phyloP scores from a whole-genome alignment of 2,797 vertebrate genomes.

The Leptoclinus maculatus region DNA sequence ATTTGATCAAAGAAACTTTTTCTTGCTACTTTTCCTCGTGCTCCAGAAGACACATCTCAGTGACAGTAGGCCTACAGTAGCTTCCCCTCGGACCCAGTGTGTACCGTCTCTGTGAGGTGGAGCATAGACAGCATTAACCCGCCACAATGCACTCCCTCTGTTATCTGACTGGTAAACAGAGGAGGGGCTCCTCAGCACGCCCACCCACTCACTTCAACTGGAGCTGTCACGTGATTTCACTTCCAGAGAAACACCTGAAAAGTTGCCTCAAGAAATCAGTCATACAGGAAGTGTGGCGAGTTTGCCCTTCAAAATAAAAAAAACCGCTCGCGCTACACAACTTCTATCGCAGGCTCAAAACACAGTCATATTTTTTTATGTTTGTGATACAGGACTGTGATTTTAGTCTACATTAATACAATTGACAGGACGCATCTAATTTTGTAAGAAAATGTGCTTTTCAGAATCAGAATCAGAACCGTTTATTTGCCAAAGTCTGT shows the following conservation, averaged over 20 bases:
- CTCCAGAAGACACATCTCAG: not conserved
- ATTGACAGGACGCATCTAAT: not conserved
- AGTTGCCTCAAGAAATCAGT: not conserved
- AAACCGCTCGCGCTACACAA: not conserved
- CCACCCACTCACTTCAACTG: slow-evolving; percentile 12
- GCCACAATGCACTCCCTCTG: not conserved
- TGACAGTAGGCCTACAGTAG: not conserved
- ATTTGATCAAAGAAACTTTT: not conserved
- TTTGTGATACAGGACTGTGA: too few species aligned
- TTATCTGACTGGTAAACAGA: not conserved
- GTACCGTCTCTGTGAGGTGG: not conserved
- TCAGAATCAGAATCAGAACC: too few species aligned
- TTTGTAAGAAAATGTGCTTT: not conserved
- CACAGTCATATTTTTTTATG: not conserved
- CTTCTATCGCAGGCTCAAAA: too few species aligned
- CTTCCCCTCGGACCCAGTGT: not conserved
- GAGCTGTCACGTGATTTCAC: slow-evolving; percentile 42
- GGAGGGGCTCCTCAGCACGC: too few species aligned
- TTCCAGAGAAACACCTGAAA: not conserved
- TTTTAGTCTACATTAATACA: not conserved
- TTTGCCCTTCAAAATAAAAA: slow-evolving; percentile 44
- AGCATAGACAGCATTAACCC: not conserved
- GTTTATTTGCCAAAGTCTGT: too few species aligned
- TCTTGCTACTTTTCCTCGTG: not conserved
- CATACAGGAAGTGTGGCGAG: not conserved